phyloP scores from a whole-genome alignment of 2,113 vertebrate species.

The Protobothrops flavoviridis region DNA sequence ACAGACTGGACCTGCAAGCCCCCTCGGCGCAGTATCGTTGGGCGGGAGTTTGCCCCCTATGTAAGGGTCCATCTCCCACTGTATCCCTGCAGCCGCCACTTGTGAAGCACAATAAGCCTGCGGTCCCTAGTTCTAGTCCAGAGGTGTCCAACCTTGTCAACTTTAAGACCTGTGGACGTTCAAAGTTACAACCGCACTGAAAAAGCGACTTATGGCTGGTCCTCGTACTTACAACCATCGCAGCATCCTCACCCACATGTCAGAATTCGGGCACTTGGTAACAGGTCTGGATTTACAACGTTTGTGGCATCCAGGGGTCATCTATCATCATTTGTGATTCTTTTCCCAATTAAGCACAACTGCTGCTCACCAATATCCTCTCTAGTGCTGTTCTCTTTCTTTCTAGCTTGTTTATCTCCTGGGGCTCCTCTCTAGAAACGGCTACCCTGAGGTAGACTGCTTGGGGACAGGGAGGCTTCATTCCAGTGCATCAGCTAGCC shows the following conservation, averaged over 20 bases:
- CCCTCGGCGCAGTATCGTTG: neutral
- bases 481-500: too few species aligned
- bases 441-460: neutral
- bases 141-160: too few species aligned
- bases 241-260: too few species aligned
- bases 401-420: neutral
- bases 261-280: too few species aligned
- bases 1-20: neutral
- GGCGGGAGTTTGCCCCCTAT: fast-evolving
- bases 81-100: neutral
- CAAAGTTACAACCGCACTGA: too few species aligned
- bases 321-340: too few species aligned
- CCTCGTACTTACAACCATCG: too few species aligned
- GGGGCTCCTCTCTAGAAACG: neutral
- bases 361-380: neutral
- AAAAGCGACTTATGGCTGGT: too few species aligned
- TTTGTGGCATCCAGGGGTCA: too few species aligned
- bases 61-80: neutral
- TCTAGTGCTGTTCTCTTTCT: neutral
- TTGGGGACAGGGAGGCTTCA: neutral
- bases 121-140: neutral
- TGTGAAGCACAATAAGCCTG: neutral
- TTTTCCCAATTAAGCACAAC: neutral
- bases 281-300: too few species aligned
- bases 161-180: too few species aligned